Evolutionary conservation across 2,797 vertebrate species (phyloP).

Genomic region (Amblyraja radiata): DNA sequence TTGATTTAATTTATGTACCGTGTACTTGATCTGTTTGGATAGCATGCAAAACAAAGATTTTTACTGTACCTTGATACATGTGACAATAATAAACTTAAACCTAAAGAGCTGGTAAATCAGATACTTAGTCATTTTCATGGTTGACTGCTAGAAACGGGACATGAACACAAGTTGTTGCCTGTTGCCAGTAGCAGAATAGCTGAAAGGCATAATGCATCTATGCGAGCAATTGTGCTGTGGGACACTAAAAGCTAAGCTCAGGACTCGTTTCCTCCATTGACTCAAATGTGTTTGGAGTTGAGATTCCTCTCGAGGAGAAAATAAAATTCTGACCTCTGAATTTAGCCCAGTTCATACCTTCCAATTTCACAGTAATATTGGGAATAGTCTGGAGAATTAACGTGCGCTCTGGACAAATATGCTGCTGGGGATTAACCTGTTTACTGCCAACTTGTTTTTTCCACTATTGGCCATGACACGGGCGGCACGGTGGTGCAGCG

Average conservation of each 20-base stretch:
- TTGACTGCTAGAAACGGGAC: too few species aligned
- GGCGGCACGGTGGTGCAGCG: too few species aligned
- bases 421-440: not conserved
- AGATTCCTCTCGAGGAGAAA: not conserved
- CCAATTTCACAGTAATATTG: not conserved
- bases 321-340: not conserved
- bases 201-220: not conserved
- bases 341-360: not conserved
- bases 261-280: not conserved
- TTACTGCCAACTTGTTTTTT: too few species aligned
- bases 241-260: not conserved
- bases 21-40: too few species aligned
- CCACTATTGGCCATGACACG: too few species aligned
- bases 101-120: not conserved
- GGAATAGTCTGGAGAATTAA: not conserved
- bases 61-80: too few species aligned
- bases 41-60: too few species aligned
- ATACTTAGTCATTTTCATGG: not conserved
- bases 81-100: too few species aligned
- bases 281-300: not conserved
- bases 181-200: not conserved
- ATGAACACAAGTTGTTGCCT: too few species aligned
- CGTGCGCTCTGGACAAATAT: not conserved
- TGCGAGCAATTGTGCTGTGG: not conserved
- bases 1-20: too few species aligned